phyloP scores from a whole-genome alignment of 2,888 invertebrate genomes.

The Rugalucina vietnamica region DNA sequence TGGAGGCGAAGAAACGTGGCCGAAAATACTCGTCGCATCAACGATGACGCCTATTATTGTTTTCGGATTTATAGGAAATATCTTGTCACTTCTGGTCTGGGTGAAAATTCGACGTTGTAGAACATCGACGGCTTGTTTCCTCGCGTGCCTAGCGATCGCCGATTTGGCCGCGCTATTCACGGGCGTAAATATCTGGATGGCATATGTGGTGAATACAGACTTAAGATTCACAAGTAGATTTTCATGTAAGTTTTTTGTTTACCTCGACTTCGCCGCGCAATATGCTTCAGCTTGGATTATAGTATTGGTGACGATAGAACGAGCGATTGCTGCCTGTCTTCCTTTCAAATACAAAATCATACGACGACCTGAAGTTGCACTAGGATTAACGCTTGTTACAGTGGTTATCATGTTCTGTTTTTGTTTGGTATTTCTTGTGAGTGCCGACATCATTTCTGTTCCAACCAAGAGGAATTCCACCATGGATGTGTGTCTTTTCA shows the following conservation, averaged over 20 bases:
- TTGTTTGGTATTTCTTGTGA: not conserved
- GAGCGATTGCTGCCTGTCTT: not conserved
- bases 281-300: not conserved
- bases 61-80: not conserved
- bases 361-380: not conserved
- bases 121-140: not conserved
- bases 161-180: not conserved
- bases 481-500: not conserved
- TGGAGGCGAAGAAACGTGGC: not conserved
- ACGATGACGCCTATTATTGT: not conserved
- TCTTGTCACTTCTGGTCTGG: not conserved
- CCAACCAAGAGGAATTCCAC: not conserved
- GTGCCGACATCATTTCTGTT: not conserved
- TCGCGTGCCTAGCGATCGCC: not conserved
- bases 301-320: not conserved
- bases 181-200: not conserved
- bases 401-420: not conserved
- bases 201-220: not conserved
- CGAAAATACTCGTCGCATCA: not conserved
- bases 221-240: not conserved
- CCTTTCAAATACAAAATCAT: not conserved
- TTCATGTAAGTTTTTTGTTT: not conserved
- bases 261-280: not conserved
- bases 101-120: not conserved
- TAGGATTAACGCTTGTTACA: not conserved